A percentile compares a stretch with the other conserved stretches of the same genome.
These are phyloP conservation scores for Hippocampus barbouri DNA, from an alignment of 2,113 vertebrate genomes.

Conservation along the genomic window DNA sequence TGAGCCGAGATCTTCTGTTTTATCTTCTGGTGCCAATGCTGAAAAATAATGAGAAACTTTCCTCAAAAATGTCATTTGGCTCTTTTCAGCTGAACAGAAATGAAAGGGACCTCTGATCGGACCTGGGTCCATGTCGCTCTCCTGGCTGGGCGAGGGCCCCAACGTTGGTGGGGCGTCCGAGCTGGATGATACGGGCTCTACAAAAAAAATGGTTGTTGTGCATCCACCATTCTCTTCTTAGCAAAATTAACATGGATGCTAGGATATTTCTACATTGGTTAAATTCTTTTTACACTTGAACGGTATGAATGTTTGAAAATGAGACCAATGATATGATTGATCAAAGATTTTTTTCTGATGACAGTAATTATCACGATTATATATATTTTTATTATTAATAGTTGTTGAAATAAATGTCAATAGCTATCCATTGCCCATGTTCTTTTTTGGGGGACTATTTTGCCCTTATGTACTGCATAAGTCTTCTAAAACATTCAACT, in stretches of 20 bases:
- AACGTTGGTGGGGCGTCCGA: background rate
- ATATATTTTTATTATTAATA: too few relatives aligned
- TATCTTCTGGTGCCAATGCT: background rate
- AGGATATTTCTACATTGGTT: too few relatives aligned
- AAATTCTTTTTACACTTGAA: too few relatives aligned
- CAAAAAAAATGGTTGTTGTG: background rate
- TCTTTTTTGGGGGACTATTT: too few relatives aligned
- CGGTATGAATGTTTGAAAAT: too few relatives aligned
- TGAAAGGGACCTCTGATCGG: background rate
- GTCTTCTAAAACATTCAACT: too few relatives aligned
- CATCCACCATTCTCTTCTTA: background rate
- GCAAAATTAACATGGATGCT: background rate
- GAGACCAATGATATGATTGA: too few relatives aligned
- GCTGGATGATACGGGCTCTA: background rate
- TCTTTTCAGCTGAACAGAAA: background rate
- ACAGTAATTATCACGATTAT: too few relatives aligned
- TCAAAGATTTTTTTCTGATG: too few relatives aligned
- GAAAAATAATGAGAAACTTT: background rate
- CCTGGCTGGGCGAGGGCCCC: background rate
- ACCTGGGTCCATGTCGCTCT: background rate
- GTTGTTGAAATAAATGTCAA: too few relatives aligned
- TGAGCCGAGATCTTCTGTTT: background rate
- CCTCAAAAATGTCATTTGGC: background rate
- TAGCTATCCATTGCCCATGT: too few relatives aligned
- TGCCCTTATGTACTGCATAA: too few relatives aligned